These are phyloP conservation scores for Panthera tigris DNA, from an alignment of 2,113 vertebrate species.

Conservation along the genomic window DNA sequence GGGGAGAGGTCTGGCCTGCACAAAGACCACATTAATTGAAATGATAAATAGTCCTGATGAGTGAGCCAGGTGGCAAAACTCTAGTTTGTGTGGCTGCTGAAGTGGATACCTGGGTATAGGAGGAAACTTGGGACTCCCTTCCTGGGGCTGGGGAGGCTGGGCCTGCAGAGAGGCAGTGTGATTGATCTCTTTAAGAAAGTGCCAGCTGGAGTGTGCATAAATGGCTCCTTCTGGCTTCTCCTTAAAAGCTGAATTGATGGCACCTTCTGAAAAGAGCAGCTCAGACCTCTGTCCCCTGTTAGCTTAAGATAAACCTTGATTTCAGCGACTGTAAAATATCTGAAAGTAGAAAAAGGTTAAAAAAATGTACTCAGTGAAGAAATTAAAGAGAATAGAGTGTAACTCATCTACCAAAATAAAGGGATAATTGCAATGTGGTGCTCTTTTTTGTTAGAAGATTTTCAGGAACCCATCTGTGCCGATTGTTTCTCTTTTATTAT, in stretches of 20 bases:
- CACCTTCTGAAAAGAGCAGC: conserved; percentile 81
- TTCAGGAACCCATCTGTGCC: conserved; percentile 60
- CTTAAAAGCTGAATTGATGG: conserved; percentile 85
- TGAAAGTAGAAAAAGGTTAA: conserved; percentile 56
- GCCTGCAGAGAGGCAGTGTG: conserved; percentile 79
- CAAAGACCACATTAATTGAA: conserved; percentile 76
- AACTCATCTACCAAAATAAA: conserved; percentile 67
- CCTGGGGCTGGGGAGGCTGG: conserved; percentile 74
- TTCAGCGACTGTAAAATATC: conserved; percentile 74
- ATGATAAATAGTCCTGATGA: conserved; percentile 83
- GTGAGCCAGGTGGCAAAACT: conserved; percentile 82
- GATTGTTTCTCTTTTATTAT: conserved; percentile 56
- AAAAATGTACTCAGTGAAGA: conserved; percentile 63
- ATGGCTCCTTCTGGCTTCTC: conserved; percentile 82
- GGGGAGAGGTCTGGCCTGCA: conserved; percentile 62
- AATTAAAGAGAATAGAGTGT: conserved; percentile 71
- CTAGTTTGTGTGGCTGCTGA: conserved; percentile 75
- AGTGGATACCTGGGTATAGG: conserved; percentile 78
- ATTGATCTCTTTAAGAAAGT: conserved; percentile 83
- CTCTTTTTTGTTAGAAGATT: conserved; percentile 62
- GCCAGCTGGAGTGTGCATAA: conserved; percentile 84
- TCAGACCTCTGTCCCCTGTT: conserved; percentile 60
- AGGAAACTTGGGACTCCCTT: conserved; percentile 80
- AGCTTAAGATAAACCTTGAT: conserved; percentile 69
- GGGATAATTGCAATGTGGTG: conserved; percentile 68